phyloP scores from a whole-genome alignment of 1,140 invertebrate genomes.

The Heliothis subflexa region DNA sequence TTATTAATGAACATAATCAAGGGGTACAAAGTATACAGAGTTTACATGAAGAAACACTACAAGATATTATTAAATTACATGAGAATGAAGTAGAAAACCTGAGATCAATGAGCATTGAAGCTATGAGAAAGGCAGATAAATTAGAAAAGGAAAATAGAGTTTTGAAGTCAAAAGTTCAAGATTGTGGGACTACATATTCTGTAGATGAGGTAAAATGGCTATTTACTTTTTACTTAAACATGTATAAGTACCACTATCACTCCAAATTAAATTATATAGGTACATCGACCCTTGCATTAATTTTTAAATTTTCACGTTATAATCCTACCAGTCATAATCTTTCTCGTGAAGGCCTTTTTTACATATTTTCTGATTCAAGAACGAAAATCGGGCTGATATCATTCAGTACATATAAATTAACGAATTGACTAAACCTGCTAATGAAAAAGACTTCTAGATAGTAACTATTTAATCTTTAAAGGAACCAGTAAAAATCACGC shows the following conservation, averaged over 20 bases:
- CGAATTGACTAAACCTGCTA: neutral
- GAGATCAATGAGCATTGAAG: slow-evolving; percentile 78
- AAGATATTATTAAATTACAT: slow-evolving; percentile 75
- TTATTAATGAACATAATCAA: slow-evolving; percentile 80
- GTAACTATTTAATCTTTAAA: slow-evolving; percentile 41
- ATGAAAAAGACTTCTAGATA: too few species aligned
- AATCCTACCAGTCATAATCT: neutral
- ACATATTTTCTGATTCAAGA: neutral
- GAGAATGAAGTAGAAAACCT: slow-evolving; percentile 82
- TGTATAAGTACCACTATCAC: too few species aligned
- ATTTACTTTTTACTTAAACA: too few species aligned
- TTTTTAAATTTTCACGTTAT: too few species aligned
- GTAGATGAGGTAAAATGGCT: slow-evolving; percentile 50
- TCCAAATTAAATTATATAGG: too few species aligned
- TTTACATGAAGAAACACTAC: slow-evolving; percentile 76
- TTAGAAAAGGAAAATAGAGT: slow-evolving; percentile 72
- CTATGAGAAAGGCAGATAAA: slow-evolving; percentile 74
- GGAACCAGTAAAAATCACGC: slow-evolving; percentile 63
- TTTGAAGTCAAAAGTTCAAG: slow-evolving; percentile 61
- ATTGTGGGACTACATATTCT: slow-evolving; percentile 31
- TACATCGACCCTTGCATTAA: neutral
- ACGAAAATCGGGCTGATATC: neutral
- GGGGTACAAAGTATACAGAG: slow-evolving; percentile 78
- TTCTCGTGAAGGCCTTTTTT: neutral
- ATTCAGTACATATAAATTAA: neutral